phyloP scores from a whole-genome alignment of 2,888 invertebrate species.

The Bombylius discolor region DNA sequence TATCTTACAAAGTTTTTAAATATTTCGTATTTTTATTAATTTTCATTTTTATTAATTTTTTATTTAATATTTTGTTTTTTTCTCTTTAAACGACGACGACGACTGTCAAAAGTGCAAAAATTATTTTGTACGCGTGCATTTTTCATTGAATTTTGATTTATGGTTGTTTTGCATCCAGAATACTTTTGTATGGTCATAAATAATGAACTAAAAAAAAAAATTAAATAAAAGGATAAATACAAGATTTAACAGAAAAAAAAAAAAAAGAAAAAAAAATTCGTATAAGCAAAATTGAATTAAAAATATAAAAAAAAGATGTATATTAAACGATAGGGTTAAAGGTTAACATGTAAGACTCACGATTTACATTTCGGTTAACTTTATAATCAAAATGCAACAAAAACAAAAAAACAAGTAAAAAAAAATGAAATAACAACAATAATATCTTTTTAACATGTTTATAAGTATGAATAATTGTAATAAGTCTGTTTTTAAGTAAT shows the following conservation, averaged over 20 bases:
- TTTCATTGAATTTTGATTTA: constrained; percentile 20
- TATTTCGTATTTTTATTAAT: no score
- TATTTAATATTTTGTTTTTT: no score
- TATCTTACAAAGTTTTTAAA: not conserved
- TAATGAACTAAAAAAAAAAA: constrained; percentile 13
- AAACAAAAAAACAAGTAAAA: no score
- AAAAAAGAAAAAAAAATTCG: no score
- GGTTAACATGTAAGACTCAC: constrained; percentile 37
- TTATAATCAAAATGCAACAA: not conserved
- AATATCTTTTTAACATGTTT: no score
- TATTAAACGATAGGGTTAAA: constrained; percentile 23
- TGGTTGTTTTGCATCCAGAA: constrained; percentile 28
- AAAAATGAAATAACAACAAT: no score
- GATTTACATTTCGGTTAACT: constrained; percentile 19
- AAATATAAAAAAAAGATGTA: not conserved
- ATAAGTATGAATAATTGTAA: no score
- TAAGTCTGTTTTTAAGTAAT: no score
- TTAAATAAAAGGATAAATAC: not conserved
- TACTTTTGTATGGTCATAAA: constrained; percentile 29
- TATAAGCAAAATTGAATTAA: no score
- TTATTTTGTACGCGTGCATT: not conserved
- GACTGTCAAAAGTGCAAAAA: not conserved
- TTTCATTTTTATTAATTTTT: no score
- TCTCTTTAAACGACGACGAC: not conserved
- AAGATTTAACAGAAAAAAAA: no score